Evolutionary conservation across 2,888 invertebrate genomes (phyloP), one percentile per base, ranked within the genome.

Genomic region (Slavum lentiscoides): DNA sequence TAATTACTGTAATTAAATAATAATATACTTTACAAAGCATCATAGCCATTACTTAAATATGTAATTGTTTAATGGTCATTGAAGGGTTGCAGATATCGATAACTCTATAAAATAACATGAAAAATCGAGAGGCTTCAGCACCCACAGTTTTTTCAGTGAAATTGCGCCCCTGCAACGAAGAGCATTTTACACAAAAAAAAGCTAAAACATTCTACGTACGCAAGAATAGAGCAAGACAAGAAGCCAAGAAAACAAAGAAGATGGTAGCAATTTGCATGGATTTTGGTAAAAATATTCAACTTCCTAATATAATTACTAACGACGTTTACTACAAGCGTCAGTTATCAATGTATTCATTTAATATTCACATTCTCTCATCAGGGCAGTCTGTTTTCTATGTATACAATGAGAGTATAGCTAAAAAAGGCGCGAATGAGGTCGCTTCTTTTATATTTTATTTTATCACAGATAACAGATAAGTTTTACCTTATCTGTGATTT

Each of bases 291-390:
- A 77, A 77, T 58, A 11, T 77, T 55, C 37, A 55, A 23, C 55
- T 77, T 73, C 77, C 69, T 37, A 74, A 77, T 43, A 72, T 77
- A 43, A 37, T 37, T 11, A 81, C 74, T 13, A 81, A 74, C 30
- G 81, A 62, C 19, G 81, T 77, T 61, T 77, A 77, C 62, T 82
- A 61, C 62, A 76, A 55, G 58, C 62, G 62, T 19, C 76, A 82
- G 23, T 39, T 77, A 43, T 77, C 82, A 9, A 59, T 77, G 58
- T 77, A 58, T 76, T 82, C 70, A 58, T 80, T 77, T 61, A 82
- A 82, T 69, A 49, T 82, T n/a, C 76, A 69, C 68, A 64, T 37
- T 53, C 37, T 76, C 19, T 76, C 82, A 8, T 55, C 59, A 23
- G 13, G 37, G 2, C 58, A 59, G 43, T 70, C 55, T 21, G 17